Percentiles rank a stretch among this genome's conserved stretches.
phyloP scores from a whole-genome alignment of 2,888 invertebrate species.

The Callinectes sapidus region DNA sequence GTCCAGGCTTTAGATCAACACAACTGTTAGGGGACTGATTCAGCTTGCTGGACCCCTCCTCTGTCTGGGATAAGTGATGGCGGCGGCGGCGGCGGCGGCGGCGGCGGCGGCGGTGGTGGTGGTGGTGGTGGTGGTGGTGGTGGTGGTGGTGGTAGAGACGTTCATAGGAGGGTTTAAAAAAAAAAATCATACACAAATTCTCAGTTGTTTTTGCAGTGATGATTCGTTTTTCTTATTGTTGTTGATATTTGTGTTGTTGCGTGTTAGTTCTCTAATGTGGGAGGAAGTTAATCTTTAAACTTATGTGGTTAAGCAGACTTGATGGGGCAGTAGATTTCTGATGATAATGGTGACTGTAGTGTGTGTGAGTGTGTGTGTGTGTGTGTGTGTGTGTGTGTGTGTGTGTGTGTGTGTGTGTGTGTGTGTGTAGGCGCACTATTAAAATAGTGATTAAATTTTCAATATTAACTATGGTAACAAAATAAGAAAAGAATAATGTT shows the following conservation, averaged over 20 bases:
- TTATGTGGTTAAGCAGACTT: not conserved
- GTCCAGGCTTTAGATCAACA: not conserved
- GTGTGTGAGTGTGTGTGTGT: not conserved
- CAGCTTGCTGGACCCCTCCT: not conserved
- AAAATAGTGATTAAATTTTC: too few relatives aligned
- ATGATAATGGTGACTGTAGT: not conserved
- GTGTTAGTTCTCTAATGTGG: not conserved
- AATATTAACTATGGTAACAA: too few relatives aligned
- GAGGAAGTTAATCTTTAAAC: not conserved
- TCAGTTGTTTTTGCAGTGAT: not conserved
- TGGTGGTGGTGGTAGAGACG: not conserved
- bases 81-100: too few relatives aligned
- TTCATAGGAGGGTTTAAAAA: not conserved
- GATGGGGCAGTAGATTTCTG: not conserved
- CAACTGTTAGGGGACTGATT: not conserved
- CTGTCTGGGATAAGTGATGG: not conserved
- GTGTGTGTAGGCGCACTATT: not conserved
- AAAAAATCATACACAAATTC: not conserved
- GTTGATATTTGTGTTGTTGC: not conserved
- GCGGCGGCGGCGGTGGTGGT: too few relatives aligned
- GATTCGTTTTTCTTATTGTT: not conserved
- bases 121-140: conserved; percentile 9
- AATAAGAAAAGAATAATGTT: too few relatives aligned
- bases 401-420: conserved; percentile 15
- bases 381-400: conserved; percentile 19